phyloP scores from a whole-genome alignment of 2,797 vertebrate species.

The Muscicapa comitata region DNA sequence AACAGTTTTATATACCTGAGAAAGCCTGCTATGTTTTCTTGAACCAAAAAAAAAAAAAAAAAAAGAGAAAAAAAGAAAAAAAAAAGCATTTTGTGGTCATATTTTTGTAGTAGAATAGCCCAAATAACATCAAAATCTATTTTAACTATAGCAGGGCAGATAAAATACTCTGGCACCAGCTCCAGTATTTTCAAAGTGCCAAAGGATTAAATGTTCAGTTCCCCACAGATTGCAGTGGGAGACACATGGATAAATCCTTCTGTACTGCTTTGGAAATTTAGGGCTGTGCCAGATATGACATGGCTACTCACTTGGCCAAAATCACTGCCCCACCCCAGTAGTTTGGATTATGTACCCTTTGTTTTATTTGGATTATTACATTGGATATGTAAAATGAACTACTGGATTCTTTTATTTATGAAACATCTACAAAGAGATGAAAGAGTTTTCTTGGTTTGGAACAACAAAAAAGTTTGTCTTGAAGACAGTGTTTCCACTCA shows the following conservation, averaged over 20 bases:
- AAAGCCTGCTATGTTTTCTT: slow-evolving; percentile 78
- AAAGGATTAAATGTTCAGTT: slow-evolving; percentile 31
- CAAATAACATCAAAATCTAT: slow-evolving; percentile 67
- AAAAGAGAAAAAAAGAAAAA: not conserved
- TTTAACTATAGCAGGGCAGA: slow-evolving; percentile 50
- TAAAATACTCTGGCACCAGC: slow-evolving; percentile 33
- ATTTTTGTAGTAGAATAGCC: slow-evolving; percentile 67
- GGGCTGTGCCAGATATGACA: slow-evolving; percentile 43
- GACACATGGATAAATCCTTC: slow-evolving; percentile 18
- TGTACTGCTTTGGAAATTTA: slow-evolving; percentile 55
- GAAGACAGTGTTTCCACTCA: not conserved
- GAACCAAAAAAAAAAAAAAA: slow-evolving; percentile 55
- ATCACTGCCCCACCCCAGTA: slow-evolving; percentile 25
- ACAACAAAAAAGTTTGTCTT: not conserved
- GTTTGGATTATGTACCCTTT: slow-evolving; percentile 31
- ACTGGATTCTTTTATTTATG: slow-evolving; percentile 35
- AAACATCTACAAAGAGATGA: slow-evolving; percentile 45
- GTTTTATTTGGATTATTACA: slow-evolving; percentile 42
- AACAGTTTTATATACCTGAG: slow-evolving; percentile 80
- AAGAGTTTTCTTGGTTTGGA: slow-evolving; percentile 43
- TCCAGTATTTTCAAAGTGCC: slow-evolving; percentile 50
- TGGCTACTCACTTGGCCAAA: slow-evolving; percentile 37
- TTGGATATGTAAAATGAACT: slow-evolving; percentile 32
- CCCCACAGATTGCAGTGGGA: slow-evolving; percentile 13
- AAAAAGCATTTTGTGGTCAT: slow-evolving; percentile 64